Percentiles rank a stretch among this genome's conserved stretches.
These are phyloP conservation scores for Meandrina meandrites DNA, from an alignment of 92 coral and sea anemone species.

Conservation along the genomic window DNA sequence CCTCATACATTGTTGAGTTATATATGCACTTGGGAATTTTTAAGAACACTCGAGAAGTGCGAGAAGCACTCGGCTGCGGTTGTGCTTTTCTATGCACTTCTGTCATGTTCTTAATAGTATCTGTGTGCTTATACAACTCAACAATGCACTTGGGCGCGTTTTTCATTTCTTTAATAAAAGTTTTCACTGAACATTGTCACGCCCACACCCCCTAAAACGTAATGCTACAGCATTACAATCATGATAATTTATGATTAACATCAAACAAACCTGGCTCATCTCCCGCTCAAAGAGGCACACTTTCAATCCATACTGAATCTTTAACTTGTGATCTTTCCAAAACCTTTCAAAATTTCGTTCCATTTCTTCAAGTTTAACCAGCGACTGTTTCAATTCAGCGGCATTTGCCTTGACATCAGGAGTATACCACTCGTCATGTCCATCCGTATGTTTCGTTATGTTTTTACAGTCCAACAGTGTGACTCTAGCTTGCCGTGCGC, in stretches of 20 bases:
- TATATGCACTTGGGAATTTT: no score
- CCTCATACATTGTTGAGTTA: no score
- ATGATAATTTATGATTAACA: neutral
- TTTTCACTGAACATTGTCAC: no score
- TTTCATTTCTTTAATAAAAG: no score
- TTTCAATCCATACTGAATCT: conserved; percentile 82
- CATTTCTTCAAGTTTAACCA: conserved; percentile 60
- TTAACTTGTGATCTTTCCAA: conserved; percentile 78
- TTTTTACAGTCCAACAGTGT: conserved; percentile 83
- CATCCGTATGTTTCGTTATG: conserved; percentile 55
- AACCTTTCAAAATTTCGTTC: conserved; percentile 66
- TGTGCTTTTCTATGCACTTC: no score
- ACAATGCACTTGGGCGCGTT: no score
- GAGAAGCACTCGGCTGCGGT: no score
- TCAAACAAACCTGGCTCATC: conserved; percentile 70
- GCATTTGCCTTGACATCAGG: conserved; percentile 85
- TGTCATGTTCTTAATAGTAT: no score
- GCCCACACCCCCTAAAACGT: no score
- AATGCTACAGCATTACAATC: neutral
- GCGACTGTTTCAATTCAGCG: conserved; percentile 72
- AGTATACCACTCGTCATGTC: conserved; percentile 35
- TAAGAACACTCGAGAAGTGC: no score
- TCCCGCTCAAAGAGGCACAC: conserved; percentile 88
- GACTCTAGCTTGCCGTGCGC: conserved; percentile 77
- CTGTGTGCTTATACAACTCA: no score